Base-by-base conservation (phyloP, 2,113 vertebrate genomes). In the Murina feae region DNA sequence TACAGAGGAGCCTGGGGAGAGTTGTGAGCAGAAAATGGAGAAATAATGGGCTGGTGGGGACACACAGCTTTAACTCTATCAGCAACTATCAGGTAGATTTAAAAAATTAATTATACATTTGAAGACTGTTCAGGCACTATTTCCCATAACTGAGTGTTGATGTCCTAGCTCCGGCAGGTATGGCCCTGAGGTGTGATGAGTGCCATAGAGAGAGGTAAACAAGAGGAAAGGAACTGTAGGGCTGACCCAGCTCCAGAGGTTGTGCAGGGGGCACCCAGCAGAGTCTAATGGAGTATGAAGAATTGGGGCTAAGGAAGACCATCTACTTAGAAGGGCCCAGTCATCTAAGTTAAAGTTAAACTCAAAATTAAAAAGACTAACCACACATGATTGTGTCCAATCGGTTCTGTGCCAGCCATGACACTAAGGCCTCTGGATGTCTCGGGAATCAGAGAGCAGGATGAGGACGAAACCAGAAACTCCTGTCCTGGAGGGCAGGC, bases 11-110 rank as follows among this genome's bases (percentile, higher is more conserved):
- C 9, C 39, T 1, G 1, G 49, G 8, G 12, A 78, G 30, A 32
- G 18, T 2, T 1, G 2, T 30, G 66, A 53, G 37, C 0, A 16
- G 3, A 68, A 47, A 49, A 66, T 60, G 35, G 42, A 65, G 76
- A 84, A 66, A 32, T 2, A 12, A 28, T 9, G 2, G 0, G 13
- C 16, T 23, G 30, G 17, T 5, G 30, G 35, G 42, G 49, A 35
- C 32, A 30, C 14, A n/a, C 2, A 20, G 42, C 13, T 14, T 47
- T 4, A 11, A 66, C 13, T 69, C 66, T 16, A 20, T 2, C 13
- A 4, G 39, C 32, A 39, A 1, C 30, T 76, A 30, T 74, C 78
- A 30, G 65, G 28, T 30, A 39, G 51, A 37, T 25, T 68, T 66
- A 65, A 66, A 86, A 32, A 55, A 25, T n/a, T 39, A 28, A 1